A percentile compares a stretch with the other conserved stretches of the same genome.
Conservation (phyloP, 2,113 vertebrate genomes). For the Mormyrus lacerda region DNA sequence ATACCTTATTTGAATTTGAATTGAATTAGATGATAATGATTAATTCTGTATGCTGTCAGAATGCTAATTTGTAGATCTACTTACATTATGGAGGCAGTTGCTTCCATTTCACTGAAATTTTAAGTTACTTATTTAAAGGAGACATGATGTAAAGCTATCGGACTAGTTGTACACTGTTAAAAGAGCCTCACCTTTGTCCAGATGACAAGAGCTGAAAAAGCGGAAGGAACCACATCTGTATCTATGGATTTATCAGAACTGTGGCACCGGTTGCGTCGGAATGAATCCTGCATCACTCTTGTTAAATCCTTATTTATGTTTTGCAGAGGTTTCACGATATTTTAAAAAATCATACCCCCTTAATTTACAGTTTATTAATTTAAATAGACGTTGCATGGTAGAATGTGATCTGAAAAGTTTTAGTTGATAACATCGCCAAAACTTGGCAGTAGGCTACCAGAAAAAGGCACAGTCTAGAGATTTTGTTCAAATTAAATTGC, state of each 20-base stretch:
- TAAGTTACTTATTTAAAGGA: background rate
- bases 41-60: background rate
- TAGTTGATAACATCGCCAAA: background rate
- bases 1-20: background rate
- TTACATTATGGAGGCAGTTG: background rate
- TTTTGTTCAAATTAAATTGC: background rate
- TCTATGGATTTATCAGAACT: background rate
- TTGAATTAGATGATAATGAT: background rate
- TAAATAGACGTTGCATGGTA: background rate
- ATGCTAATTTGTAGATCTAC: background rate
- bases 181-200: background rate
- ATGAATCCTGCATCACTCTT: background rate
- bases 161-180: background rate
- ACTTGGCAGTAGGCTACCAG: background rate
- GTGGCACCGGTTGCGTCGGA: background rate
- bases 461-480: background rate
- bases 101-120: background rate
- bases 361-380: background rate
- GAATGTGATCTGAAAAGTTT: background rate
- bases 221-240: background rate
- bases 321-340: background rate
- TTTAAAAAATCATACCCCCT: background rate
- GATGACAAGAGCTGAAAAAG: background rate
- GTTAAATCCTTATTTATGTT: background rate
- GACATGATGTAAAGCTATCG: background rate